Percentiles rank a stretch among this genome's conserved stretches.
phyloP scores from a whole-genome alignment of 2,888 invertebrate species.

The Julus scandinavius region DNA sequence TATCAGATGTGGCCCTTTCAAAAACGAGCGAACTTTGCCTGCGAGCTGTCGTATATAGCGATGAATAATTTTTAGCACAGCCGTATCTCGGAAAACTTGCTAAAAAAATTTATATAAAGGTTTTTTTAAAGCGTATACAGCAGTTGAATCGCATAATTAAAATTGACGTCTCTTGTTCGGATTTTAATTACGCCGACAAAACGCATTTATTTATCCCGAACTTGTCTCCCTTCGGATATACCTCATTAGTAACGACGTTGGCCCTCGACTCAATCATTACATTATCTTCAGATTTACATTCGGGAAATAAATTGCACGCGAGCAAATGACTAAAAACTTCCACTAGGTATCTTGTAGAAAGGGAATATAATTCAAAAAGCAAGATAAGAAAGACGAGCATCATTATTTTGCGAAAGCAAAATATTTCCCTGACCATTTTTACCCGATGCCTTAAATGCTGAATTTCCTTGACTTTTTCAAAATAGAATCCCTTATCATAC shows the following conservation, averaged over 20 bases:
- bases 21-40: not conserved
- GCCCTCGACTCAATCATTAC: not conserved
- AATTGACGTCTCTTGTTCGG: not conserved
- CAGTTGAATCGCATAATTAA: not conserved
- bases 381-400: no score
- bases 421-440: no score
- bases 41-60: not conserved
- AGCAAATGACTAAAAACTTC: not conserved
- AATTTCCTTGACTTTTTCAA: no score
- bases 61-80: not conserved
- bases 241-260: not conserved
- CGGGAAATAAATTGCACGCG: no score
- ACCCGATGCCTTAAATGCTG: no score
- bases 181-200: constrained; percentile 34
- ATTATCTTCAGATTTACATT: not conserved
- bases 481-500: no score
- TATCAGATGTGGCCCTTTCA: not conserved
- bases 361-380: no score
- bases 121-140: not conserved
- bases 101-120: not conserved
- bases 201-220: not conserved
- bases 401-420: no score
- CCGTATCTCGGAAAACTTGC: not conserved
- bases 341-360: no score
- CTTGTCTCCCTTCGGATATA: not conserved